Conservation (phyloP, 1,140 invertebrate species). For the Drosophila cardini region DNA sequence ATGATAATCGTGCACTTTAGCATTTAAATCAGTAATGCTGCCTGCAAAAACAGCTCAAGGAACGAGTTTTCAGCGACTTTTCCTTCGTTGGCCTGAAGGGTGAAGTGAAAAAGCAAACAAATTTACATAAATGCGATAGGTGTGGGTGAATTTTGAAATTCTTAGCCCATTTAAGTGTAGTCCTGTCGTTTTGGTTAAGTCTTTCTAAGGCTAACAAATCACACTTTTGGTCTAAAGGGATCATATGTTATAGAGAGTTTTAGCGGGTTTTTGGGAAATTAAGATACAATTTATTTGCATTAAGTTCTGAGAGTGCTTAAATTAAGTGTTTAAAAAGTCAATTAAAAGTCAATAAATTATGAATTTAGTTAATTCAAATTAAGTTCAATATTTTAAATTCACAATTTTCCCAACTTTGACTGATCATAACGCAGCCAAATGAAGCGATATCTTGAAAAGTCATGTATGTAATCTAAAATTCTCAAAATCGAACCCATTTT, state of each 20-base stretch:
- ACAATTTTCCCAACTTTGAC: too few relatives aligned
- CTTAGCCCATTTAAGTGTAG: conserved; percentile 6
- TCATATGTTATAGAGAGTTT: neutral
- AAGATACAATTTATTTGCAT: neutral
- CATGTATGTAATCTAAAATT: too few relatives aligned
- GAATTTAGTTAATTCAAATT: too few relatives aligned
- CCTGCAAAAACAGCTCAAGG: neutral
- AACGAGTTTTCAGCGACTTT: neutral
- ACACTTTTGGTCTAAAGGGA: neutral
- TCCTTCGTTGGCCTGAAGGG: neutral
- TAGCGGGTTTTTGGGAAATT: neutral
- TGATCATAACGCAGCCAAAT: too few relatives aligned
- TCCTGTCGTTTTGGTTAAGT: conserved; percentile 15
- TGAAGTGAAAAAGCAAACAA: conserved; percentile 43
- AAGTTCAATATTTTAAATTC: too few relatives aligned
- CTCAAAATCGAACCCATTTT: too few relatives aligned
- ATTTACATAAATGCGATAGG: conserved; percentile 47
- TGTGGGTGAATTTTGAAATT: conserved; percentile 17
- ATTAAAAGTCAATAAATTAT: too few relatives aligned
- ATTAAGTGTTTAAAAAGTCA: too few relatives aligned
- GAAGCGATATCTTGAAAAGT: too few relatives aligned
- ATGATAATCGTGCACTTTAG: conserved; percentile 82
- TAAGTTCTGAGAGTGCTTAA: neutral
- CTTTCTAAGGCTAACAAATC: neutral
- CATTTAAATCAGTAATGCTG: conserved; percentile 72